Evolutionary conservation across 2,888 invertebrate genomes (phyloP).

Genomic region (Ornithoptera alexandrae): DNA sequence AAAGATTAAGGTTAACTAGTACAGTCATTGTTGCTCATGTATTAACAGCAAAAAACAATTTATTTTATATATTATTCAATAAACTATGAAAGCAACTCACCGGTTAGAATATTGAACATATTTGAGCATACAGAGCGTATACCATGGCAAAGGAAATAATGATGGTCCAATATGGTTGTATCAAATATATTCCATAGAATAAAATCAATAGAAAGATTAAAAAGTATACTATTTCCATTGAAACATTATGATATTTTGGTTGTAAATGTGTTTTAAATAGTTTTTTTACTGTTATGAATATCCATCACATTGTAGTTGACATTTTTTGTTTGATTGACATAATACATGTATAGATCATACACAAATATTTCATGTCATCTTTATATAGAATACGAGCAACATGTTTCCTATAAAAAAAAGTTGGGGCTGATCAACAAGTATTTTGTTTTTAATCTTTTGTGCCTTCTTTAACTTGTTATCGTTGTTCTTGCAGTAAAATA

Average conservation of each 20-base stretch:
- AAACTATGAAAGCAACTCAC: constrained; percentile 28
- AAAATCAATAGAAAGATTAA: constrained; percentile 48
- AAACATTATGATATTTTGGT: constrained; percentile 38
- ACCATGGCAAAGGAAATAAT: constrained; percentile 48
- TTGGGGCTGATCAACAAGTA: no score
- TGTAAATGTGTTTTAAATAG: constrained; percentile 41
- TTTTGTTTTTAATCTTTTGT: no score
- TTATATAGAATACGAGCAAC: neutral
- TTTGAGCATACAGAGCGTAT: constrained; percentile 53
- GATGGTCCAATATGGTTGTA: constrained; percentile 64
- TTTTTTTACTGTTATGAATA: neutral
- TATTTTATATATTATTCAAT: neutral
- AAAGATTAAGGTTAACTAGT: neutral
- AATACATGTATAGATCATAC: neutral
- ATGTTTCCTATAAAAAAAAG: neutral
- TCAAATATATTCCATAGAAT: constrained; percentile 54
- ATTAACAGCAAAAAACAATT: neutral
- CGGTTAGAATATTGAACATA: constrained; percentile 49
- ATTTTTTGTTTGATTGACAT: constrained; percentile 1
- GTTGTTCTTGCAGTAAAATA: no score
- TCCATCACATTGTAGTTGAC: neutral
- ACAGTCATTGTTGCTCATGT: neutral
- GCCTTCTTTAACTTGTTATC: no score
- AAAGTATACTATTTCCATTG: constrained; percentile 71
- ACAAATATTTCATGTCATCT: constrained; percentile 41